Conservation (phyloP, 2,888 invertebrate genomes). For the Oxyteleia sp. region DNA sequence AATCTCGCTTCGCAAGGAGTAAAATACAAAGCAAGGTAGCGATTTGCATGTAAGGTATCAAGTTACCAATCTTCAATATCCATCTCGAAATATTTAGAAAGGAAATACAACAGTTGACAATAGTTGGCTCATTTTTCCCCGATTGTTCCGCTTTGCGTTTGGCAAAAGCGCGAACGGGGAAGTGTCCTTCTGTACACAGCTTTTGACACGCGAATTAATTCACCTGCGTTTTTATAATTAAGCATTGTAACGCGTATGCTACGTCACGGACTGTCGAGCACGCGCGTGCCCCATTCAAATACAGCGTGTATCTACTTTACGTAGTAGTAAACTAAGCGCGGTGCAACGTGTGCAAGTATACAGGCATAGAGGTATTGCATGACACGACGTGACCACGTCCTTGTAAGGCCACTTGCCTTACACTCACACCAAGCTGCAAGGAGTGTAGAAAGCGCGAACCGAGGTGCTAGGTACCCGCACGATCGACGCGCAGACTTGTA, state of each 20-base stretch:
- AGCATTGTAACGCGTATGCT: conserved; percentile 34
- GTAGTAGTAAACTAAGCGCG: conserved; percentile 59
- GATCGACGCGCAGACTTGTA: conserved; percentile 5
- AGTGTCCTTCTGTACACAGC: too few relatives aligned
- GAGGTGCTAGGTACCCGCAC: conserved; percentile 28
- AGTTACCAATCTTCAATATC: too few relatives aligned
- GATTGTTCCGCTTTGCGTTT: too few relatives aligned
- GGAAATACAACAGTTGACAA: too few relatives aligned
- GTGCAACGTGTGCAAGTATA: conserved; percentile 59
- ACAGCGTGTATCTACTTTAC: conserved; percentile 59
- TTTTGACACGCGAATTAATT: conserved; percentile 36
- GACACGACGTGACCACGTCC: conserved; percentile 81
- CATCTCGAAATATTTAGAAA: too few relatives aligned
- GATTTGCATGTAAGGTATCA: conserved; percentile 28
- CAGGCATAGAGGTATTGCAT: conserved; percentile 69
- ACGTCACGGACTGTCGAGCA: conserved; percentile 71
- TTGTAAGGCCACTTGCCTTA: conserved; percentile 87
- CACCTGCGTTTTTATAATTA: conserved; percentile 26
- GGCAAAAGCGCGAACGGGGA: neutral
- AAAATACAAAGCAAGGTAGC: conserved; percentile 6
- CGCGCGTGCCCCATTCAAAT: conserved; percentile 76
- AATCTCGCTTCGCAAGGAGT: conserved; percentile 20
- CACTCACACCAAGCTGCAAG: conserved; percentile 76
- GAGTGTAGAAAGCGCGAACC: conserved; percentile 64
- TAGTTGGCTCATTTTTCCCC: too few relatives aligned